phyloP scores from a whole-genome alignment of 2,113 vertebrate species.

The Lampris megalopsis region DNA sequence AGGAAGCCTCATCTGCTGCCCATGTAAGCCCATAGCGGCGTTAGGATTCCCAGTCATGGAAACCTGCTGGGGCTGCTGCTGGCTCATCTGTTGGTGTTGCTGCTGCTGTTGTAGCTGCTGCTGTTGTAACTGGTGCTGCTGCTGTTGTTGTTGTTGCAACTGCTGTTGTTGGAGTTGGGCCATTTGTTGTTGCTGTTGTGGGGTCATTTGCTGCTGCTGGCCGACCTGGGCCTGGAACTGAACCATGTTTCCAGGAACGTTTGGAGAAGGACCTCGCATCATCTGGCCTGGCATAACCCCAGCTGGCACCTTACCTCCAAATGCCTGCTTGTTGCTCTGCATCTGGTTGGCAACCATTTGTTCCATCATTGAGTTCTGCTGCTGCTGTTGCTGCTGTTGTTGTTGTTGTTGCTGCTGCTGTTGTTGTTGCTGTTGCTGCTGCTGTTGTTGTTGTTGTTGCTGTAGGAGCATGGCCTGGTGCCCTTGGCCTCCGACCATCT shows the following conservation, averaged over 20 bases:
- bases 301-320: slow-evolving; percentile 90
- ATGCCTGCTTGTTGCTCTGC: slow-evolving; percentile 94
- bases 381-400: slow-evolving; percentile 56
- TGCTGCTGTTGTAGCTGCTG: slow-evolving; percentile 84
- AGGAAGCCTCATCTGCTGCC: slow-evolving; percentile 90
- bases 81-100: slow-evolving; percentile 86
- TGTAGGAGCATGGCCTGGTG: slow-evolving; percentile 91
- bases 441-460: slow-evolving; percentile 82
- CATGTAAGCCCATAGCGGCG: slow-evolving; percentile 94
- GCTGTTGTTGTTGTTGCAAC: slow-evolving; percentile 81
- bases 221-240: slow-evolving; percentile 90
- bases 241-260: slow-evolving; percentile 90
- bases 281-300: slow-evolving; percentile 91
- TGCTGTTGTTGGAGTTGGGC: slow-evolving; percentile 89
- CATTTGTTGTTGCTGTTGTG: slow-evolving; percentile 86
- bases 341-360: slow-evolving; percentile 97
- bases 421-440: slow-evolving; percentile 83
- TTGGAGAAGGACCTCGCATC: slow-evolving; percentile 94
- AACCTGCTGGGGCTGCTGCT: slow-evolving; percentile 86
- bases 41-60: slow-evolving; percentile 89
- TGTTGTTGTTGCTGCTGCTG: slow-evolving; percentile 30
- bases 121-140: slow-evolving; percentile 76
- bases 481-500: slow-evolving; percentile 93
- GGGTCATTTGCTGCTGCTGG: slow-evolving; percentile 81
- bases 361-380: slow-evolving; percentile 94